Conservation (phyloP, 2,888 invertebrate genomes). For the Himalopsyche anomala region DNA sequence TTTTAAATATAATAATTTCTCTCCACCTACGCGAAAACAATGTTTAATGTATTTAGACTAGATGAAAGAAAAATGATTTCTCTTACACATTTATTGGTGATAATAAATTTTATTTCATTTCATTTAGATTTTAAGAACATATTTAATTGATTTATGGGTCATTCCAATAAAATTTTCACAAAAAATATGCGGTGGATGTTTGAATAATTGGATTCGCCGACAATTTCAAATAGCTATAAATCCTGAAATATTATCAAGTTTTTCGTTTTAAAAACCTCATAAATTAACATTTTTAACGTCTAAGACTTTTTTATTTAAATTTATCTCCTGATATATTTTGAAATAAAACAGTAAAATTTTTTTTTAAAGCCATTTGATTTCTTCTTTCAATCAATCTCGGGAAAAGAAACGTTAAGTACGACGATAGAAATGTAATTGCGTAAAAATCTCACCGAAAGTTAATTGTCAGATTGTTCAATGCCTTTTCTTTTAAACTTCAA, state of each 20-base stretch:
- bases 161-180: not conserved
- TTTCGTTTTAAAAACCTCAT: not conserved
- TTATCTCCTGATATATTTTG: not conserved
- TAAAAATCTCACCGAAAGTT: not conserved
- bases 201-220: not conserved
- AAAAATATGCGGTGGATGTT: not conserved
- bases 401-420: not conserved
- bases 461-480: no score
- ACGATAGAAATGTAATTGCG: not conserved
- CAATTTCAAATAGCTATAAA: not conserved
- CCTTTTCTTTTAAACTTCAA: no score
- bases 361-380: not conserved
- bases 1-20: no score
- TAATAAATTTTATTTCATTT: not conserved
- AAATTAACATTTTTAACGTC: not conserved
- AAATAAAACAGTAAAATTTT: not conserved
- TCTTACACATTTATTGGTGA: not conserved
- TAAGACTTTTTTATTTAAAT: not conserved
- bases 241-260: not conserved
- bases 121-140: not conserved
- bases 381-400: not conserved
- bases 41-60: no score
- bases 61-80: slow-evolving; percentile 13
- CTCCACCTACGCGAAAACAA: no score
- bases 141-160: not conserved